Base-by-base conservation (phyloP, 2,113 vertebrate species). In the Crypturellus undulatus region DNA sequence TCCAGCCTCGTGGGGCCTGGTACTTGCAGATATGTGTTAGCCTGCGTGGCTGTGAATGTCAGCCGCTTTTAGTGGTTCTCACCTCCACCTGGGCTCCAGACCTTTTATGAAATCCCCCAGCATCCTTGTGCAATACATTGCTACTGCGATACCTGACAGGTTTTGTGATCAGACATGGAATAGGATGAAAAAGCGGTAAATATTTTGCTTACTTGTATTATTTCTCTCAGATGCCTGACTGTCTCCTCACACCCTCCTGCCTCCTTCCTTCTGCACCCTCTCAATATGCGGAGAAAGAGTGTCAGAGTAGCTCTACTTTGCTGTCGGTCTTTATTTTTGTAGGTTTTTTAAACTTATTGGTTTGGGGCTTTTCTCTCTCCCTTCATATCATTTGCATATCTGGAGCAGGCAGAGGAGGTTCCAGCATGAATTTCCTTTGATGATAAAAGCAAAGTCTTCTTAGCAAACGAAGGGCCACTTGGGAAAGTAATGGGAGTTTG, bases 1-100 rank as follows among this genome's bases (percentile, higher is more conserved):
- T 40, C 65, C 26, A 85, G 34, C 16, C 80, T 85, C 19, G 36
- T 32, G 9, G 22, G 76, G 42, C 83, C 40, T 69, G 85, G 18
- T 12, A 47, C 52, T 94, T 96, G 56, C 52, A 91, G 64, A 54
- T 68, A 76, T 7, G 3, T 65, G 84, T 49, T 69, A 34, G 12
- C 42, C 63, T 94, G 62, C 13, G 34, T 72, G 51, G 36, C 42
- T 91, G 25, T 75, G 76, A 97, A 94, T 77, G 42, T 72, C 42
- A 38, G n/a, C 6, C 63, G 54, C 2, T 83, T 92, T 85, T 26
- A 88, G 51, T n/a, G 87, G 62, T 56, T 75, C 21, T 51, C 24
- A 51, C 7, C 21, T 77, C 28, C 64, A 80, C 17, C 34, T 60
- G 22, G 32, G 51, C 87, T 81, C 24, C 21, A 86, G 36, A 17